Evolutionary conservation across 2,113 vertebrate genomes (phyloP).

Genomic region (Pseudopipra pipra): DNA sequence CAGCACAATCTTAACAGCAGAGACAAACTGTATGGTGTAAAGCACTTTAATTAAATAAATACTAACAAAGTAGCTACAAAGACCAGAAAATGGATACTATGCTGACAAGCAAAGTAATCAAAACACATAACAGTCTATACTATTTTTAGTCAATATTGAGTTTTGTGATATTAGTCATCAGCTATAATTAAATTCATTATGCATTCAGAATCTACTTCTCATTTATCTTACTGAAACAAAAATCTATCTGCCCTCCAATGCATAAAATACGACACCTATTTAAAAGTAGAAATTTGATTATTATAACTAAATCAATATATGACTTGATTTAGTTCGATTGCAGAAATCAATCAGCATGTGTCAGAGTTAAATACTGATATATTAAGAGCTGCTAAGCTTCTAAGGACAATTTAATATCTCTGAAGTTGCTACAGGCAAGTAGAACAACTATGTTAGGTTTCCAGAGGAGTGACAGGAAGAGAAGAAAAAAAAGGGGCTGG

Average conservation of each 20-base stretch:
- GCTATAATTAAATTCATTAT: background rate
- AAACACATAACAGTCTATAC: background rate
- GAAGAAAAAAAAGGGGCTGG: background rate
- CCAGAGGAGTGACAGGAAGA: background rate
- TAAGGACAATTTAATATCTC: background rate
- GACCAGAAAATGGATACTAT: background rate
- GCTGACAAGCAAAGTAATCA: background rate
- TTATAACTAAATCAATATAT: background rate
- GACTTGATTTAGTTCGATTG: background rate
- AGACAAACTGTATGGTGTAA: background rate
- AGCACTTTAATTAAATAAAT: background rate
- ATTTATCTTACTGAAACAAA: background rate
- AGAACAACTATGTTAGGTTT: background rate
- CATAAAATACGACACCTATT: background rate
- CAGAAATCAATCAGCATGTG: background rate
- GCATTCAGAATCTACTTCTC: background rate
- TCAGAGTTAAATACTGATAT: background rate
- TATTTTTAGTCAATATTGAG: background rate
- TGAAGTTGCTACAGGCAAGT: background rate
- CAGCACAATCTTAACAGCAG: background rate
- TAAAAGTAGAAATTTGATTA: background rate
- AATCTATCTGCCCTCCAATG: background rate
- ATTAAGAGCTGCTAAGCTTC: background rate
- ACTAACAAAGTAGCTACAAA: background rate
- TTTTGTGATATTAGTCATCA: background rate